Evolutionary conservation across 2,797 vertebrate genomes (phyloP), one percentile per base, ranked within the genome.

Genomic region (Nothura maculosa): DNA sequence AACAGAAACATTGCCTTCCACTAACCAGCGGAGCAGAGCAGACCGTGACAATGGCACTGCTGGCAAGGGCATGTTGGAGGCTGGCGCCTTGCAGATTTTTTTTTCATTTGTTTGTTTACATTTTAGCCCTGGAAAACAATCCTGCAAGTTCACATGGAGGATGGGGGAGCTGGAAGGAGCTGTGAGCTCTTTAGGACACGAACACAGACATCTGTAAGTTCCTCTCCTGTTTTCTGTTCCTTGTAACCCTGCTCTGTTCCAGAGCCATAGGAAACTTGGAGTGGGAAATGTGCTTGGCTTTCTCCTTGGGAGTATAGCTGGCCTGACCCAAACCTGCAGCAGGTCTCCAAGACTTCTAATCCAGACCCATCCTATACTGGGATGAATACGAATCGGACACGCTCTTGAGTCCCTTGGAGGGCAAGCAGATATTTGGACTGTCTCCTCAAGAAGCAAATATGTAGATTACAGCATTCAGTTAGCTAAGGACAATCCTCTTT

Each of bases 31-130:
- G 19, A 30, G 64, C 54, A 5, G 17, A 28, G 54, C 2, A 7
- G 62, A 14, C 34, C 63, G 50, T 58, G 42, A 9, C 1, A 21
- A 15, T 54, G 52, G 38, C 47, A n/a, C 48, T 0, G 1, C 48
- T 62, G 66, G 61, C 30, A 0, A 0, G 24, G 19, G 8, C 5
- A 18, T 21, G 77, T 64, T 34, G 45, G 38, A 34, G 28, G 4
- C 0, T 16, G n/a, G 50, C 18, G 24, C 50, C 7, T 64, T 47
- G 28, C 24, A 11, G 19, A 9, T 78, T 28, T 48, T 48, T 22
- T 48, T 24, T 48, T 24, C 0, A 0, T 15, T 48, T 27, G 4
- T 6, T 5, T 5, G 9, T 14, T 36, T 13, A 9, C 10, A 24
- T 62, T 22, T 60, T 25, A 14, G 12, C 9, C n/a, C 21, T 7